phyloP scores from a whole-genome alignment of 1,140 invertebrate genomes.

The Coelopa frigida region DNA sequence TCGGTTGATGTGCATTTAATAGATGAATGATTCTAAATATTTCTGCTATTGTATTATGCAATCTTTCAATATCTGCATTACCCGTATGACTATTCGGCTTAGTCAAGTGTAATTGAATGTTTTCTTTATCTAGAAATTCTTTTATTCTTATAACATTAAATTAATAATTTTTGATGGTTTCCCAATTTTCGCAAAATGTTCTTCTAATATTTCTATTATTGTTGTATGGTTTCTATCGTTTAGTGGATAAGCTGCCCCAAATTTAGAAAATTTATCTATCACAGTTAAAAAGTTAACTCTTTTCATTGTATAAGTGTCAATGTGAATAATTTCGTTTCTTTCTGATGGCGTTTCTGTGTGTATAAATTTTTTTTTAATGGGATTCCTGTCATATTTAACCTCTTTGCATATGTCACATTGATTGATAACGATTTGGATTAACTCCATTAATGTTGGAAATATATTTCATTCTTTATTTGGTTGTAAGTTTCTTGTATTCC shows the following conservation, averaged over 20 bases:
- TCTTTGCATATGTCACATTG: conserved; percentile 13
- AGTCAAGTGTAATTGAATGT: conserved; percentile 11
- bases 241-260: not conserved
- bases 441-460: conserved; percentile 7
- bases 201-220: conserved; percentile 9
- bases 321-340: conserved; percentile 13
- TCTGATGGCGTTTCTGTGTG: conserved; percentile 15
- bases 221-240: conserved; percentile 12
- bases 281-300: conserved; percentile 12
- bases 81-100: conserved; percentile 17
- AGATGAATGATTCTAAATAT: conserved; percentile 11
- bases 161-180: conserved; percentile 11
- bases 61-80: conserved; percentile 13
- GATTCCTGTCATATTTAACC: conserved; percentile 16
- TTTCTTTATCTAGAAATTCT: conserved; percentile 11
- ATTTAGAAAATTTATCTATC: conserved; percentile 15
- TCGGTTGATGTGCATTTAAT: conserved; percentile 9
- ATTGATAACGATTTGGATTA: conserved; percentile 9
- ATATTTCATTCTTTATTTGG: conserved; percentile 11
- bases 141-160: conserved; percentile 12
- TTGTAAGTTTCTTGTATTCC: conserved; percentile 15
- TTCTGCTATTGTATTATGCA: conserved; percentile 12
- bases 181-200: conserved; percentile 7
- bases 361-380: conserved; percentile 14
- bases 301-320: conserved; percentile 11